Conservation (phyloP, 35 echinoderm and acorn worm genomes). For the Lytechinus variegatus region DNA sequence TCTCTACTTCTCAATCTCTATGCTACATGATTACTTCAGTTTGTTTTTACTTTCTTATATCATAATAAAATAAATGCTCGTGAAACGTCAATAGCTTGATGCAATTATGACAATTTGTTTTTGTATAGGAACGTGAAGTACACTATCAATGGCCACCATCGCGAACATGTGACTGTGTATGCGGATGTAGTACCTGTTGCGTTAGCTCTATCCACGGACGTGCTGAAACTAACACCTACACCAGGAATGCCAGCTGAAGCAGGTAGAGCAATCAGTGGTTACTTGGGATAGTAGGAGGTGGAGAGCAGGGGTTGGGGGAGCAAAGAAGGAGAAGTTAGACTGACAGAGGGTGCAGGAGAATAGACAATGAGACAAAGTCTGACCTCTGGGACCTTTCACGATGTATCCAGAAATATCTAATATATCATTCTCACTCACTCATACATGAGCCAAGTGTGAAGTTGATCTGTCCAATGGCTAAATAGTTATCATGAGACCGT, state of each 20-base stretch:
- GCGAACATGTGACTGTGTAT: conserved; percentile 89
- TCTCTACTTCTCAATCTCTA: too few species aligned
- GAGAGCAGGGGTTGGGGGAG: not conserved
- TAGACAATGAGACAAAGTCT: not conserved
- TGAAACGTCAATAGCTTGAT: too few species aligned
- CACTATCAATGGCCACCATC: conserved; percentile 74
- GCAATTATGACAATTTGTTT: not conserved
- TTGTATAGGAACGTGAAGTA: conserved; percentile 89
- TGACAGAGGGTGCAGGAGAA: not conserved
- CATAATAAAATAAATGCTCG: too few species aligned
- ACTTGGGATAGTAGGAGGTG: too few species aligned
- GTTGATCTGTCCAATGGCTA: too few species aligned
- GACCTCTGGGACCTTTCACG: not conserved
- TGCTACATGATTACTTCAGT: too few species aligned
- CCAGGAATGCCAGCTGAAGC: conserved; percentile 95
- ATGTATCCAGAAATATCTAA: too few species aligned
- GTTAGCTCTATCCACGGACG: conserved; percentile 70
- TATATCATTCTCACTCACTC: too few species aligned
- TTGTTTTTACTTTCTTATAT: too few species aligned
- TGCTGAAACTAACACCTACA: conserved; percentile 68
- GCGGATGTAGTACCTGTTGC: conserved; percentile 90
- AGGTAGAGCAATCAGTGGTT: conserved; percentile 47
- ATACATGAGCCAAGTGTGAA: too few species aligned
- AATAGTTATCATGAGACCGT: too few species aligned
- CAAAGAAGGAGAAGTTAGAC: not conserved